Percentiles rank a stretch among this genome's conserved stretches.
These are phyloP conservation scores for Ephialtes manifestator DNA, from an alignment of 2,888 invertebrate species.

Conservation along the genomic window DNA sequence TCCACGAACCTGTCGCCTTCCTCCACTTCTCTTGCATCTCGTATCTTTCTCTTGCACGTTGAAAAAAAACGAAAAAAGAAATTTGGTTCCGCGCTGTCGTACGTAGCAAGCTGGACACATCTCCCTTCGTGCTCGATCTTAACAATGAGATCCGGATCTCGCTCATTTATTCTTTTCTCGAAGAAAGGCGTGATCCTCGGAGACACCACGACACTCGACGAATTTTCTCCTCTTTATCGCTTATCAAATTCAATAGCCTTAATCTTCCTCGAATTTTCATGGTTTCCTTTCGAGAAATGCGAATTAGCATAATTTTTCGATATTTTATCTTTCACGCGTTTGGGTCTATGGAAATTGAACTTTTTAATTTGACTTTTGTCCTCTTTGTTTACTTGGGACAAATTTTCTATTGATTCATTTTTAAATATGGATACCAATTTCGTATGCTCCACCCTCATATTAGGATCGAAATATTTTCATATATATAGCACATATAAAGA, in stretches of 20 bases:
- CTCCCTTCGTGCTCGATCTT: conserved; percentile 14
- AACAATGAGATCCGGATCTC: conserved; percentile 60
- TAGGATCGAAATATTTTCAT: too few relatives aligned
- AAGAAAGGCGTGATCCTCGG: conserved; percentile 23
- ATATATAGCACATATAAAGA: too few relatives aligned
- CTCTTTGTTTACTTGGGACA: conserved; percentile 2
- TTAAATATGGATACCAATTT: background rate
- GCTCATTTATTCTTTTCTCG: conserved; percentile 47
- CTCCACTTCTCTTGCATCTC: conserved; percentile 61
- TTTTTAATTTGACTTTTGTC: conserved; percentile 12
- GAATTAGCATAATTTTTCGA: conserved; percentile 65
- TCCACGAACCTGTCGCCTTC: conserved; percentile 61
- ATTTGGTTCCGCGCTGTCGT: background rate
- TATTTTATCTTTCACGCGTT: conserved; percentile 31
- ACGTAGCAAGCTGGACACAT: background rate
- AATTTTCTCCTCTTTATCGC: conserved; percentile 63
- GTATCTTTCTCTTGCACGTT: conserved; percentile 63
- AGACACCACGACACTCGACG: conserved; percentile 23
- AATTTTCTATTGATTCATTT: conserved; percentile 18
- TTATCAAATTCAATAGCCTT: conserved; percentile 44
- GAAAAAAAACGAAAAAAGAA: background rate
- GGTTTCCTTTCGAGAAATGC: conserved; percentile 19
- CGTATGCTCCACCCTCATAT: background rate
- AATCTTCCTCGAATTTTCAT: conserved; percentile 20
- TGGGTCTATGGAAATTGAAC: background rate